A percentile compares a stretch with the other conserved stretches of the same genome.
Conservation (phyloP, 2,888 invertebrate genomes). For the Tenodera sinensis region DNA sequence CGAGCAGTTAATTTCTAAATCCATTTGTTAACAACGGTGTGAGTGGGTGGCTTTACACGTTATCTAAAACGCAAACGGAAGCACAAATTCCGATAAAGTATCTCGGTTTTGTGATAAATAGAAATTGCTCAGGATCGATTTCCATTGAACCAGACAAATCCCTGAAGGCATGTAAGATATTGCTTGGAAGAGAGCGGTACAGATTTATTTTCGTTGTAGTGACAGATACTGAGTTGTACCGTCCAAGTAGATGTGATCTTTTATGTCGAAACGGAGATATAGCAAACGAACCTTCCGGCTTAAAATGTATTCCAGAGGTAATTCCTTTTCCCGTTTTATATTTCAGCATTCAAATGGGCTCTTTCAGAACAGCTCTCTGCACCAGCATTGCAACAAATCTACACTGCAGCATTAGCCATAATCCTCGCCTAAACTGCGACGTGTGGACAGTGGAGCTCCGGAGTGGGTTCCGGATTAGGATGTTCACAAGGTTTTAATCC, state of each 20-base stretch:
- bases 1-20: too few relatives aligned
- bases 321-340: not conserved
- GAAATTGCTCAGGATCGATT: not conserved
- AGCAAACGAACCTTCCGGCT: not conserved
- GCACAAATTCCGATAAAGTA: too few relatives aligned
- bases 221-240: not conserved
- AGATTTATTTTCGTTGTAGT: not conserved
- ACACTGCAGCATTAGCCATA: not conserved
- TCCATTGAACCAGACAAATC: not conserved
- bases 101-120: not conserved
- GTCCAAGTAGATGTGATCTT: not conserved
- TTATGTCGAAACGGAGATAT: not conserved
- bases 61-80: too few relatives aligned
- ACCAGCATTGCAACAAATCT: not conserved
- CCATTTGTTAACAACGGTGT: too few relatives aligned
- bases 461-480: too few relatives aligned
- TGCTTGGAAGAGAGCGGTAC: not conserved
- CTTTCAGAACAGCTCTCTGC: not conserved
- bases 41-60: too few relatives aligned
- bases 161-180: not conserved
- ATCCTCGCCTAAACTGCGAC: not conserved
- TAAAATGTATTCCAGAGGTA: not conserved
- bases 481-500: too few relatives aligned
- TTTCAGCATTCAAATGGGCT: not conserved
- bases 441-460: too few relatives aligned